Percentiles rank a stretch among this genome's conserved stretches.
Conservation (phyloP, 2,888 invertebrate species). For the Busseola fusca region DNA sequence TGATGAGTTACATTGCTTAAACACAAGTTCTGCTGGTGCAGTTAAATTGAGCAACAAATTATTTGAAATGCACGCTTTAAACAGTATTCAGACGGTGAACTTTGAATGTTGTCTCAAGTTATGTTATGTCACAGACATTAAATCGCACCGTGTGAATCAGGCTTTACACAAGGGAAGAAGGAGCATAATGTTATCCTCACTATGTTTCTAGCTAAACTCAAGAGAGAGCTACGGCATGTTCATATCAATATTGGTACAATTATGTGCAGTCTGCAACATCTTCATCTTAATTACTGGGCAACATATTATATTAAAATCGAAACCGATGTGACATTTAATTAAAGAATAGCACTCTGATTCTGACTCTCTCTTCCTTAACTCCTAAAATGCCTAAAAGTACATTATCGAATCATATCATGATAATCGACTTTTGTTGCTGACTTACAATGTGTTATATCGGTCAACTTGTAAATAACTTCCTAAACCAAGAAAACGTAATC, state of each 20-base stretch:
- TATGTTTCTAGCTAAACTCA: not conserved
- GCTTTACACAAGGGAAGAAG: not conserved
- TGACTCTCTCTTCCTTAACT: too few relatives aligned
- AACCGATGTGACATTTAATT: too few relatives aligned
- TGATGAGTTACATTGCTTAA: too few relatives aligned
- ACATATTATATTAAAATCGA: too few relatives aligned
- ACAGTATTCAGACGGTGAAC: not conserved
- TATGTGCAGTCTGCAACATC: too few relatives aligned
- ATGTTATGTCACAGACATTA: not conserved
- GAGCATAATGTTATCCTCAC: not conserved
- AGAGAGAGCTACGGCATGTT: not conserved
- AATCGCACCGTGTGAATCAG: not conserved
- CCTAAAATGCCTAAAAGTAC: too few relatives aligned
- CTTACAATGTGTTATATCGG: too few relatives aligned
- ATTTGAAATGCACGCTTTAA: not conserved
- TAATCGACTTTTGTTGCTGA: too few relatives aligned
- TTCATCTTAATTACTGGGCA: too few relatives aligned
- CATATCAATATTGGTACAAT: not conserved
- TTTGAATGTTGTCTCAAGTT: not conserved
- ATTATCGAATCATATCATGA: too few relatives aligned
- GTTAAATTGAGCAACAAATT: not conserved
- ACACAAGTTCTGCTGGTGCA: not conserved
- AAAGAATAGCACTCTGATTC: too few relatives aligned
- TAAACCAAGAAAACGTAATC: slow-evolving; percentile 9
- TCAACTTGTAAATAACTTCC: too few relatives aligned